Percentiles rank a stretch among this genome's conserved stretches.
These are phyloP conservation scores for Caenorhabditis plicata DNA, from an alignment of 2,888 invertebrate genomes.

Conservation along the genomic window DNA sequence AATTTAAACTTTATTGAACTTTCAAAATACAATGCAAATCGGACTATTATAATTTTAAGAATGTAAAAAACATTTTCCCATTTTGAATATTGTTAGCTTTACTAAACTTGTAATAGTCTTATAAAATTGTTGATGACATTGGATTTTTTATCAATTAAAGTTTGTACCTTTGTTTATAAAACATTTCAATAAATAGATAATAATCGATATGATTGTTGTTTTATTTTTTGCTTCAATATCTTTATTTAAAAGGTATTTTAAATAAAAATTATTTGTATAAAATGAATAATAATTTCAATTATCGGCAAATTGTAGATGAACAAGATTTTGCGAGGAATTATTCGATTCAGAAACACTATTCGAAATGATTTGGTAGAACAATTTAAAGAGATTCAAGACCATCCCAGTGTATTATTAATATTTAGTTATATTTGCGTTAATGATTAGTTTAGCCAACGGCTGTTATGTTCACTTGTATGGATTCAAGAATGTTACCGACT, in stretches of 20 bases:
- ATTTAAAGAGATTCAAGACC: slow-evolving; percentile 83
- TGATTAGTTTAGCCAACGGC: slow-evolving; percentile 80
- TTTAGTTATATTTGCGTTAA: neutral
- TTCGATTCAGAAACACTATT: slow-evolving; percentile 82
- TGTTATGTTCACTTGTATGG: slow-evolving; percentile 95
- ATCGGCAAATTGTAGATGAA: slow-evolving; percentile 37
- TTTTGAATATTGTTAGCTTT: too few relatives aligned
- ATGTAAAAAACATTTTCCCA: too few relatives aligned
- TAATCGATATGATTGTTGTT: slow-evolving; percentile 10
- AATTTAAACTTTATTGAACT: too few relatives aligned
- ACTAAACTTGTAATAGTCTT: too few relatives aligned
- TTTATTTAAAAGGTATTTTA: neutral
- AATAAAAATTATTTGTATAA: slow-evolving; percentile 10
- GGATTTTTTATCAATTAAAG: neutral
- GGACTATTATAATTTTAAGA: too few relatives aligned
- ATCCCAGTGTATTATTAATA: slow-evolving; percentile 75
- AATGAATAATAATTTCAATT: neutral
- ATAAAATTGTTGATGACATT: neutral
- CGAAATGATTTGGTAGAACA: slow-evolving; percentile 78
- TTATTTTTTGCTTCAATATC: slow-evolving; percentile 3
- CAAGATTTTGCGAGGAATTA: slow-evolving; percentile 80
- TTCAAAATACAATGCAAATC: too few relatives aligned
- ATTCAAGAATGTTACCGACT: slow-evolving; percentile 93
- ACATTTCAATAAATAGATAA: slow-evolving; percentile 1
- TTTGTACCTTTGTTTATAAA: slow-evolving; percentile 2